Evolutionary conservation across 2,888 invertebrate species (phyloP).

Genomic region (Rhopalosiphum nymphaeae): DNA sequence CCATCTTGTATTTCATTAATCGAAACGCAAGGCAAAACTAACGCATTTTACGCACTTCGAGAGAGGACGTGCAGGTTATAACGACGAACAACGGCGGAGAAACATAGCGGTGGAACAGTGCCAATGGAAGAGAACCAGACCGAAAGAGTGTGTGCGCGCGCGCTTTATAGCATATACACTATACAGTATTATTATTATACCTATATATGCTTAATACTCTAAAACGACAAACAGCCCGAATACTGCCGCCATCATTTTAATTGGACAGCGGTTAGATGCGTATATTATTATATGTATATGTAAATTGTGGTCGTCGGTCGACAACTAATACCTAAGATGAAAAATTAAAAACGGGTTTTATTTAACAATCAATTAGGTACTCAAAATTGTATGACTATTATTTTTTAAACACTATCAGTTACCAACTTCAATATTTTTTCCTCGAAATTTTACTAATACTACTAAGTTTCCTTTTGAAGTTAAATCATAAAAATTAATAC

Average conservation of each 20-base stretch:
- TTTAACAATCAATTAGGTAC: constrained; percentile 27
- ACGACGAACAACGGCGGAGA: neutral
- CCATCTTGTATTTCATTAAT: constrained; percentile 13
- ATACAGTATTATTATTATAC: constrained; percentile 41
- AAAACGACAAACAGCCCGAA: constrained; percentile 36
- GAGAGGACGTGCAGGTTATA: neutral
- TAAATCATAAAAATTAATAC: neutral
- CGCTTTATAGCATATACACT: neutral
- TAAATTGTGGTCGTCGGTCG: neutral
- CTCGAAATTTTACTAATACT: neutral
- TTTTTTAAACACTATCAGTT: constrained; percentile 8
- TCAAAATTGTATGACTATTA: neutral
- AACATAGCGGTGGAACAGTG: constrained; percentile 44
- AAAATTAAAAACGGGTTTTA: constrained; percentile 12
- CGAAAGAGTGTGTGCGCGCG: constrained; percentile 31
- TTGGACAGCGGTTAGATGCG: constrained; percentile 48
- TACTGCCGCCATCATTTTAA: constrained; percentile 38
- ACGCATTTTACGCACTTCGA: constrained; percentile 20
- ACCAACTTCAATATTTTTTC: neutral
- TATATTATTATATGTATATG: neutral
- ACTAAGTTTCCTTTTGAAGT: neutral
- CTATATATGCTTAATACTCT: constrained; percentile 27
- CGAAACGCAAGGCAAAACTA: constrained; percentile 35
- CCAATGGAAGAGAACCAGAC: constrained; percentile 40
- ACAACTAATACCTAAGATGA: neutral